Evolutionary conservation across 2,888 invertebrate genomes (phyloP), one percentile per base, ranked within the genome.

Genomic region (Anorthoa munda): DNA sequence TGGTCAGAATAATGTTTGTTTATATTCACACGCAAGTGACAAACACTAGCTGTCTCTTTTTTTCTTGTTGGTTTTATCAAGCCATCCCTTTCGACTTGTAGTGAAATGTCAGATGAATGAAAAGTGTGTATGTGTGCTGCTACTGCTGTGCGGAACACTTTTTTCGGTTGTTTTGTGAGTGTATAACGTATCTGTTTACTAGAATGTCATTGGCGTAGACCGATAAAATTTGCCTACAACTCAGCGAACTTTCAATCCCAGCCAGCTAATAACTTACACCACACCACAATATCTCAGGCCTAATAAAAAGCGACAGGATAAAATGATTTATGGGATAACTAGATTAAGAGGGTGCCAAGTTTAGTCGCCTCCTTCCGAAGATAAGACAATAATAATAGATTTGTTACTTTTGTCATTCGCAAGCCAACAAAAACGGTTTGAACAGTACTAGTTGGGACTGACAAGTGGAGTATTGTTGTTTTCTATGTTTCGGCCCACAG

Each of bases 261-360:
- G 4, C 23, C 53, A 73, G 66, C 53, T 74, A 76, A 13, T 79
- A 79, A 83, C 87, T 87, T 89, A 72, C 45, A 79, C 89, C 90
- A 84, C 74, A 83, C 86, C 84, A 76, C 63, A 83, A 88, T 86
- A 87, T 86, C 86, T 89, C 90, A 91, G 86, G 87, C 87, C 85
- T 92, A 92, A 94, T 94, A 95, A 95, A 95, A 95, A 95, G 91
- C 89, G 95, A 93, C 95, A 93, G 91, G 88, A 89, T 91, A 92
- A 94, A 93, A 95, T 95, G 95, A 95, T 94, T 95, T 93, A 95
- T 95, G 94, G 92, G 89, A 88, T 88, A 91, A 91, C 92, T 92
- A 94, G 93, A 94, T 94, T 93, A 93, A 92, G 93, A 92, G 90
- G 92, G 90, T 90, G 91, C 90, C 93, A 92, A 94, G 91, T 93